Evolutionary conservation across 2,888 invertebrate species (phyloP), one percentile per base, ranked within the genome.

Genomic region (Hypselothyrea guttata): DNA sequence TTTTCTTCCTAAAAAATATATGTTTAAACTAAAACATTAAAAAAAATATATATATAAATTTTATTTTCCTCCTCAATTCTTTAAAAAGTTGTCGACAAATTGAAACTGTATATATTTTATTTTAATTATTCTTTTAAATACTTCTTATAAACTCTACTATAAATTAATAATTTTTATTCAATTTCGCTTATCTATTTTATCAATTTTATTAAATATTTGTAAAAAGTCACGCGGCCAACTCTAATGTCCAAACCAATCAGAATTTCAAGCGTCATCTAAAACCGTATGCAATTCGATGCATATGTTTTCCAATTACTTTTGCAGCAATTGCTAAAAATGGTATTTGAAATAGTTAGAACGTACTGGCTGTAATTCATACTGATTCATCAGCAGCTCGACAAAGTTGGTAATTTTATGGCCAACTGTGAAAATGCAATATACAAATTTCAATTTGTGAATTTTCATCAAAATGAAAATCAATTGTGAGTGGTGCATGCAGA

Each of bases 231-330:
- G 28, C 18, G 12, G 16, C 11, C 54, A 54, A 33, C 54, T 16
- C 54, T 33, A 40, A 47, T 27, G 4, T 2, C 9, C n/a, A 9
- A 41, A 41, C 4, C 28, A 5, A 35, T 44, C 33, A 22, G 22
- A 22, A 22, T 22, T 5, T 2, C 22, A 22, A 22, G 22, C 22
- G 4, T 30, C 30, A 30, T 5, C 12, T 28, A 16, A 41, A 54
- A 45, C 44, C 9, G 22, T 22, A 22, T 4, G 8, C 51, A 46
- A 68, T 52, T 62, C 52, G 54, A 51, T 75, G 74, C 65, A 67
- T 74, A 65, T 71, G 74, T 66, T 74, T 78, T 84, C 61, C 84
- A 84, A 84, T 84, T 84, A 78, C 77, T 78, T 77, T 74, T 58
- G 59, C 27, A 42, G 42, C 28, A 45, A 61, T 58, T 57, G 56